Conservation (phyloP, 1,140 invertebrate species). For the Cydia fagiglandana region DNA sequence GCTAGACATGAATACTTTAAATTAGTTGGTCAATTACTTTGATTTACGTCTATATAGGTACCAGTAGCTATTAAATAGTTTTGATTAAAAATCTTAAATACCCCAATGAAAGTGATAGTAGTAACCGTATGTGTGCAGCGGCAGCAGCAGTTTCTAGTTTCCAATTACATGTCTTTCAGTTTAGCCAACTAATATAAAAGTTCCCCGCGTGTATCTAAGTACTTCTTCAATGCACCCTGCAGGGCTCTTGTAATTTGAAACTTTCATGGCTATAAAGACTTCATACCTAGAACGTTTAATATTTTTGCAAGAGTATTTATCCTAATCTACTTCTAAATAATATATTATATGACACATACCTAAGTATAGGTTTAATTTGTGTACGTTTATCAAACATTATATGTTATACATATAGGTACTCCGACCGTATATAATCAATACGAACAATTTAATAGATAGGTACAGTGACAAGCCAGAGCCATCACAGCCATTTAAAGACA, state of each 20-base stretch:
- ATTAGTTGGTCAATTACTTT: too few species aligned
- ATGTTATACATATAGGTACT: too few species aligned
- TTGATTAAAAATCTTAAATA: slow-evolving; percentile 31
- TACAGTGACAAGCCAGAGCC: too few species aligned
- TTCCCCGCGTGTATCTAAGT: slow-evolving; percentile 65
- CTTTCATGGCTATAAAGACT: slow-evolving; percentile 58
- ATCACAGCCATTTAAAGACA: too few species aligned
- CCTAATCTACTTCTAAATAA: background rate
- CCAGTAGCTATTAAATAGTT: background rate
- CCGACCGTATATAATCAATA: too few species aligned
- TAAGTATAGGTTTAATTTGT: too few species aligned
- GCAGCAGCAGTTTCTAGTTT: slow-evolving; percentile 65
- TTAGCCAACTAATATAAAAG: slow-evolving; percentile 76
- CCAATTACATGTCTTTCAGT: slow-evolving; percentile 76
- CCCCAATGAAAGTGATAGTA: slow-evolving; percentile 42
- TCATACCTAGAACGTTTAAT: slow-evolving; percentile 47
- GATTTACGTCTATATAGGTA: too few species aligned
- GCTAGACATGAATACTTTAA: too few species aligned
- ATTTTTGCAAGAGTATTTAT: slow-evolving; percentile 1
- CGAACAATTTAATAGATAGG: too few species aligned
- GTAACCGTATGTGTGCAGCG: slow-evolving; percentile 38
- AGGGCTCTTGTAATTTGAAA: slow-evolving; percentile 32
- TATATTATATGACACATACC: too few species aligned
- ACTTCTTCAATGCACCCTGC: slow-evolving; percentile 42
- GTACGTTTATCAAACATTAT: too few species aligned